Percentiles rank a stretch among this genome's conserved stretches.
Conservation (phyloP, 2,888 invertebrate species). For the Tipula confusa region DNA sequence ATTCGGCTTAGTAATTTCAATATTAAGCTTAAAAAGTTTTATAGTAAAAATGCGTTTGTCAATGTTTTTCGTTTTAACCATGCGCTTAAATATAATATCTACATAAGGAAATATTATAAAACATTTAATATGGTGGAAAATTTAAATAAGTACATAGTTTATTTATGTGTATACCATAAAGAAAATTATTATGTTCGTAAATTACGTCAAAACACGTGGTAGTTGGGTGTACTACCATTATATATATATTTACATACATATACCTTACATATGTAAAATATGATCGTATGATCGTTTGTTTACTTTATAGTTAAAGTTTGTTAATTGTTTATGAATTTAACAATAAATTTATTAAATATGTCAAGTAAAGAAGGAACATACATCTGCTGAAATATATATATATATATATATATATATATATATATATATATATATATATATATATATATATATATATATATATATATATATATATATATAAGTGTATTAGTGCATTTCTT, state of each 20-base stretch:
- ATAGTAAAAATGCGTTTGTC: neutral
- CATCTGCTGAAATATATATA: neutral
- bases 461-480: too few relatives aligned
- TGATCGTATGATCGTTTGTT: constrained; percentile 6
- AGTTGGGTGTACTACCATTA: neutral
- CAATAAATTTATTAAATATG: neutral
- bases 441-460: too few relatives aligned
- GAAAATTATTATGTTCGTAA: neutral
- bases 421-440: too few relatives aligned
- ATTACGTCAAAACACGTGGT: neutral
- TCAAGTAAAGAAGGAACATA: neutral
- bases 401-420: too few relatives aligned
- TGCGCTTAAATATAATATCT: neutral
- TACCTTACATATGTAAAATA: neutral
- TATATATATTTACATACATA: neutral
- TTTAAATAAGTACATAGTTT: neutral
- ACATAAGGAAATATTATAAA: neutral
- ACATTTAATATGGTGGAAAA: neutral
- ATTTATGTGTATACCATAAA: neutral
- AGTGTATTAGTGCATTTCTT: neutral
- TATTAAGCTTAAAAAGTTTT: too few relatives aligned
- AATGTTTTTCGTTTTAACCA: neutral
- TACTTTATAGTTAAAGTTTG: neutral
- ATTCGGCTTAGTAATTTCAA: neutral
- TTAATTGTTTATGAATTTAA: neutral